Evolutionary conservation across 92 coral and sea anemone species (phyloP).

Genomic region (Scolanthus callimorphus): DNA sequence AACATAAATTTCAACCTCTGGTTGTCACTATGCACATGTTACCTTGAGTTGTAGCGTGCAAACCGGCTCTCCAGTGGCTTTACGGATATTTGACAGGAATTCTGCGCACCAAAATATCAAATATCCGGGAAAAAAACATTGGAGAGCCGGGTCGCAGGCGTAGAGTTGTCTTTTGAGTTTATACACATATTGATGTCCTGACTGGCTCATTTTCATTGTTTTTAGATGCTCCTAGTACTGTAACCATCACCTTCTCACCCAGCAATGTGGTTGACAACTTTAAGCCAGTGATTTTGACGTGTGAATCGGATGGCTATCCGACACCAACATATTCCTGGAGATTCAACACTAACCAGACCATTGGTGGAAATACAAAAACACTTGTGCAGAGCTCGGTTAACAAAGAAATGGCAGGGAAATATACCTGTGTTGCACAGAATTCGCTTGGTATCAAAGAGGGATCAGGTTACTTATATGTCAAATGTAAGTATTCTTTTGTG

Average conservation of each 20-base stretch:
- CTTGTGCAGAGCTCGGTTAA: not conserved
- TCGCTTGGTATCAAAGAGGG: constrained; percentile 14
- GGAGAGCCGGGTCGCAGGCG: too few species aligned
- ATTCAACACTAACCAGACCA: constrained; percentile 7
- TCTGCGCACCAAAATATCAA: too few species aligned
- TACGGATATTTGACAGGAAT: too few species aligned
- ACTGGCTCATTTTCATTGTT: not conserved
- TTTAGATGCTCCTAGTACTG: not conserved
- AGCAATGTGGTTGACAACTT: not conserved
- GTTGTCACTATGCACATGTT: too few species aligned
- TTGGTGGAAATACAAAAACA: constrained; percentile 6
- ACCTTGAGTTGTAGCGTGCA: too few species aligned
- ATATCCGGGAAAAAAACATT: too few species aligned
- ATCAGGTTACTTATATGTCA: constrained; percentile 13
- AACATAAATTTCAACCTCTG: too few species aligned
- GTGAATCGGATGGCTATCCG: constrained; percentile 48
- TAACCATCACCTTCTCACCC: not conserved
- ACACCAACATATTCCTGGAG: constrained; percentile 36
- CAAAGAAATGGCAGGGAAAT: constrained; percentile 43
- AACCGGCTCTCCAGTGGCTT: too few species aligned
- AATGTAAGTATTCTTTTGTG: too few species aligned
- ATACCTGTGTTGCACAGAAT: constrained; percentile 59
- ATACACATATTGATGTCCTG: not conserved
- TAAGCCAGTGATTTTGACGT: constrained; percentile 7
- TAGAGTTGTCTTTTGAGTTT: too few species aligned